Percentiles rank a stretch among this genome's conserved stretches.
These are phyloP conservation scores for Poecilia latipinna DNA, from an alignment of 2,113 vertebrate genomes.

Conservation along the genomic window DNA sequence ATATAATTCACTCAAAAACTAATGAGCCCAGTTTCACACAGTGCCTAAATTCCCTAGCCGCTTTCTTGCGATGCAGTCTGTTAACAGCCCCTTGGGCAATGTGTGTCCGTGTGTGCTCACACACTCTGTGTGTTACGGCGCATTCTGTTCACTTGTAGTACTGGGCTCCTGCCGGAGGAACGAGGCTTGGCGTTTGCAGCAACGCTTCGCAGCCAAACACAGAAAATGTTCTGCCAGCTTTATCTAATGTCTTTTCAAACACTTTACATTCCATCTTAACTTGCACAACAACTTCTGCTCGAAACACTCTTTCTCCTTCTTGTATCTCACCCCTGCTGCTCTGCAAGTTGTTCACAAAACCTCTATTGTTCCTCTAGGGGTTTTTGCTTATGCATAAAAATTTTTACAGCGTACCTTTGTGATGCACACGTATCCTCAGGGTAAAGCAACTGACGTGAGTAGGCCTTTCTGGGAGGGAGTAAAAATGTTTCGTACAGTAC, in stretches of 20 bases:
- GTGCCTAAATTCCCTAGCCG: constrained; percentile 49
- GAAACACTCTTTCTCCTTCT: constrained; percentile 19
- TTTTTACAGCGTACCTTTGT: constrained; percentile 49
- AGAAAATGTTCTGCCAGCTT: constrained; percentile 75
- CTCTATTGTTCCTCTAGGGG: constrained; percentile 57
- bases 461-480: constrained; percentile 26
- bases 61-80: constrained; percentile 50
- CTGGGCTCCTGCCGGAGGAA: constrained; percentile 50
- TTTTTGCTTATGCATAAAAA: constrained; percentile 36
- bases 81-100: constrained; percentile 64
- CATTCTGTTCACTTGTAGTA: constrained; percentile 60
- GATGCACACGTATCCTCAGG: constrained; percentile 36
- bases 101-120: constrained; percentile 27
- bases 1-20: constrained; percentile 58
- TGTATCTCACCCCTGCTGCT: constrained; percentile 45
- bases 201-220: constrained; percentile 68
- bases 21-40: constrained; percentile 62
- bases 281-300: constrained; percentile 71
- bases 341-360: constrained; percentile 49
- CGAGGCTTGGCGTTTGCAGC: constrained; percentile 59
- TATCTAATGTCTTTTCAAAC: constrained; percentile 71
- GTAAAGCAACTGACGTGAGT: constrained; percentile 13
- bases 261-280: constrained; percentile 69
- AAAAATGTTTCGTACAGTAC: constrained; percentile 8
- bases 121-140: constrained; percentile 25